These are phyloP conservation scores for Parapristionchus giblindavisi DNA, from an alignment of 2,888 invertebrate species.

Conservation along the genomic window DNA sequence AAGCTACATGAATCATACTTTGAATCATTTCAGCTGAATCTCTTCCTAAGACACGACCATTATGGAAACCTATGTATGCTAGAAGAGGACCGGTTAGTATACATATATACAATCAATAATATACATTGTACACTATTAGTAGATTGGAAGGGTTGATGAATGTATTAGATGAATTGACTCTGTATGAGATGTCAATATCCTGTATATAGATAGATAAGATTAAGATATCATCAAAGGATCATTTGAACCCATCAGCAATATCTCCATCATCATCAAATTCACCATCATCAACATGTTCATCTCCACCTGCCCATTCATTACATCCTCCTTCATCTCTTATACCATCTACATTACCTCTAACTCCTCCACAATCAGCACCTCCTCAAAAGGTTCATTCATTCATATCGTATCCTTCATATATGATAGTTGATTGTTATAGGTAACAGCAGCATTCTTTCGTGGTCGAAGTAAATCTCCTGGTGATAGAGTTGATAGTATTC, in stretches of 20 bases:
- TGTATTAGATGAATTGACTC: too few species aligned
- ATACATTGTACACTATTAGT: too few species aligned
- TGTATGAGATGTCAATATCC: too few species aligned
- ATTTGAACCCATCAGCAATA: conserved; percentile 17
- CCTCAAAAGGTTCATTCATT: conserved; percentile 67
- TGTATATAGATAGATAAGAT: too few species aligned
- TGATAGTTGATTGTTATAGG: conserved; percentile 37
- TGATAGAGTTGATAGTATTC: conserved; percentile 47
- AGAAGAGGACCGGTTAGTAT: too few species aligned
- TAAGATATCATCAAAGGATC: too few species aligned
- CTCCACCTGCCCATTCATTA: conserved; percentile 53
- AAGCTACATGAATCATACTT: too few species aligned
- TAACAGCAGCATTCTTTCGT: conserved; percentile 56
- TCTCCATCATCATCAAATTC: conserved; percentile 47
- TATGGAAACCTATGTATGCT: too few species aligned
- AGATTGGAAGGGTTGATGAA: too few species aligned
- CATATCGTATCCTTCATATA: background rate
- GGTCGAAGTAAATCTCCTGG: conserved; percentile 57
- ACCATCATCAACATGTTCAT: conserved; percentile 62
- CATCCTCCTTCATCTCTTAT: conserved; percentile 49
- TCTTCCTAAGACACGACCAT: too few species aligned
- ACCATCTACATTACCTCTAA: conserved; percentile 54
- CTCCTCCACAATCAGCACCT: conserved; percentile 68
- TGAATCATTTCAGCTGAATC: too few species aligned
- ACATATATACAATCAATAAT: too few species aligned